Base-by-base conservation (phyloP, 2,888 invertebrate species). In the Synanthedon andrenaeformis region DNA sequence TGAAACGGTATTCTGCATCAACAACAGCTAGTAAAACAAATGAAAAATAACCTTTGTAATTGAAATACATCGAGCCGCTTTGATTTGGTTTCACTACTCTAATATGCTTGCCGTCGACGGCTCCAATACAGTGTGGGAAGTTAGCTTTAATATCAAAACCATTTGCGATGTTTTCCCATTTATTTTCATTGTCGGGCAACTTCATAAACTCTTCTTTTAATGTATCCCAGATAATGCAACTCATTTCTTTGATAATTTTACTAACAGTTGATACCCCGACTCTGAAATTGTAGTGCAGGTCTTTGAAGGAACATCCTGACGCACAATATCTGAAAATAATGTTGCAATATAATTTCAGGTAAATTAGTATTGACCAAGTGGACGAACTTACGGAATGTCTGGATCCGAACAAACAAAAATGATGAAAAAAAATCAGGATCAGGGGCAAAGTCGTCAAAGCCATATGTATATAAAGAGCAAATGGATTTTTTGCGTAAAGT, bases 91-190 rank as follows among this genome's bases (percentile, higher is more conserved):
- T 51, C 54, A 51, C 49, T 49, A 63, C 51, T 12, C 61, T 54
- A 52, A 63, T 62, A 53, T 64, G 62, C 51, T 64, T 64, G 19
- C 61, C 62, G 54, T 62, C 62, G 13, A 53, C 45, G 12, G 56
- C 58, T 54, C 57, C 59, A 51, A 62, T 42, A 54, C 60, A 62
- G 54, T 62, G 53, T 49, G 62, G 62, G 58, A 62, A 61, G 53
- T 61, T 59, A 42, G 61, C 59, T 56, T 55, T 59, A 53, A 53
- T 61, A 53, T 59, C 49, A 61, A 61, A 66, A 55, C 58, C 59
- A 52, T 56, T 56, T 49, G 60, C 58, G 51, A 60, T 58, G 52
- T 59, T 42, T 55, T 62, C 55, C 60, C 59, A 61, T 42, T 57
- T 55, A 53, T 41, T 53, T 52, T 52, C 53, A 53, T 54, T 57